Percentiles rank a stretch among this genome's conserved stretches.
These are phyloP conservation scores for Drosophila grimshawi DNA, from an alignment of 1,140 invertebrate genomes.

Conservation along the genomic window DNA sequence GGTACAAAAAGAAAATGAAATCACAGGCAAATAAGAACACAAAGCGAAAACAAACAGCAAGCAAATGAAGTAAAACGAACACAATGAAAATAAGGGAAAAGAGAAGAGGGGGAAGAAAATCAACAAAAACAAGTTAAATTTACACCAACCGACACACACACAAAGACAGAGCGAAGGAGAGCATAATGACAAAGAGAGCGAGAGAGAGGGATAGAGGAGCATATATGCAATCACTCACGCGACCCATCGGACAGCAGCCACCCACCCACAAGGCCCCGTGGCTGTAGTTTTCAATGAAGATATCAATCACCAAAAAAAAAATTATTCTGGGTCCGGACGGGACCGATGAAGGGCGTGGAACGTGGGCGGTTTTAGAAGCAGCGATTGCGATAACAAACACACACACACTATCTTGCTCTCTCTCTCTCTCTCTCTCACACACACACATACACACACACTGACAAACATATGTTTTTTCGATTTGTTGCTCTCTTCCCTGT, in stretches of 20 bases:
- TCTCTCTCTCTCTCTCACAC: background rate
- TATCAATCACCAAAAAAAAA: constrained; percentile 67
- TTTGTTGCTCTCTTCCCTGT: constrained; percentile 50
- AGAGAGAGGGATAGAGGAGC: constrained; percentile 11
- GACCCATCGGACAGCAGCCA: constrained; percentile 34
- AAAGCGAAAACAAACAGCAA: constrained; percentile 33
- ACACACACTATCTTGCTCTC: background rate
- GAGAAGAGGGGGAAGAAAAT: constrained; percentile 41
- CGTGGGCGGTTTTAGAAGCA: constrained; percentile 47
- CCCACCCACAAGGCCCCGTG: constrained; percentile 46
- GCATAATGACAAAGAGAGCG: background rate
- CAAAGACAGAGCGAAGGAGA: background rate
- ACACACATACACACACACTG: background rate
- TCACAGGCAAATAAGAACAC: constrained; percentile 71
- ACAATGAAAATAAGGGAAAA: constrained; percentile 34
- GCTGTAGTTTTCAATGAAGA: constrained; percentile 50
- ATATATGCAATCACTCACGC: constrained; percentile 57
- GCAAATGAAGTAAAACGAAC: constrained; percentile 34
- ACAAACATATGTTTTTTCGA: constrained; percentile 23
- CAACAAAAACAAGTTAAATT: constrained; percentile 75
- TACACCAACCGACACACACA: constrained; percentile 51
- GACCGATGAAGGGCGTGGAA: constrained; percentile 12
- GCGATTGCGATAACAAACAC: constrained; percentile 25
- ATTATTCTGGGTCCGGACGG: constrained; percentile 32
- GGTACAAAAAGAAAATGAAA: constrained; percentile 56